Conservation (phyloP, 2,888 invertebrate genomes). For the Drosophila dives region DNA sequence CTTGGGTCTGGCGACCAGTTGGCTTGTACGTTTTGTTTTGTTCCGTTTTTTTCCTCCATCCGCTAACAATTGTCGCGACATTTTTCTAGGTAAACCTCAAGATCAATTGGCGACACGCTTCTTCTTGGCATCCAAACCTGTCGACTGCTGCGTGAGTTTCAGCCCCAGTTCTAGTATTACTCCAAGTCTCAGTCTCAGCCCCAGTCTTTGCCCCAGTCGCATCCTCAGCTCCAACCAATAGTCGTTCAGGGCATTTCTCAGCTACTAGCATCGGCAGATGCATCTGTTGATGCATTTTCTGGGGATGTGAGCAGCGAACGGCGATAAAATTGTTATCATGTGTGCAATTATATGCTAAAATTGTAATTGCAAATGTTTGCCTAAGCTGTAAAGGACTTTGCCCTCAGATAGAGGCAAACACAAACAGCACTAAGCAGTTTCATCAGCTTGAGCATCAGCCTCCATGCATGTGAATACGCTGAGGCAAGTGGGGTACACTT, state of each 20-base stretch:
- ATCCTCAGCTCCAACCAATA: constrained; percentile 11
- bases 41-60: constrained; percentile 38
- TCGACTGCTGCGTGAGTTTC: constrained; percentile 69
- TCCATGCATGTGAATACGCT: constrained; percentile 26
- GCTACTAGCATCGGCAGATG: constrained; percentile 18
- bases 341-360: constrained; percentile 81
- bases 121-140: constrained; percentile 76
- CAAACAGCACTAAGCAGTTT: background rate
- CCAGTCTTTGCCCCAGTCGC: constrained; percentile 7
- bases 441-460: constrained; percentile 11
- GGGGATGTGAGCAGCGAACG: constrained; percentile 29
- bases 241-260: constrained; percentile 21
- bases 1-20: constrained; percentile 25
- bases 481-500: constrained; percentile 59
- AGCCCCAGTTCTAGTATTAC: constrained; percentile 16
- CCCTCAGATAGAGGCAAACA: constrained; percentile 49
- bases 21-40: constrained; percentile 23
- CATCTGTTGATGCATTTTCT: constrained; percentile 58
- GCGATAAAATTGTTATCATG: constrained; percentile 80
- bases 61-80: constrained; percentile 82
- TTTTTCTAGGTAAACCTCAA: constrained; percentile 84
- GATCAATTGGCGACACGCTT: constrained; percentile 84
- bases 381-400: constrained; percentile 72
- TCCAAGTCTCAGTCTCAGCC: background rate
- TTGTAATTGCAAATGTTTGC: constrained; percentile 81